Conservation (phyloP, 2,888 invertebrate genomes). For the Helobdella robusta region DNA sequence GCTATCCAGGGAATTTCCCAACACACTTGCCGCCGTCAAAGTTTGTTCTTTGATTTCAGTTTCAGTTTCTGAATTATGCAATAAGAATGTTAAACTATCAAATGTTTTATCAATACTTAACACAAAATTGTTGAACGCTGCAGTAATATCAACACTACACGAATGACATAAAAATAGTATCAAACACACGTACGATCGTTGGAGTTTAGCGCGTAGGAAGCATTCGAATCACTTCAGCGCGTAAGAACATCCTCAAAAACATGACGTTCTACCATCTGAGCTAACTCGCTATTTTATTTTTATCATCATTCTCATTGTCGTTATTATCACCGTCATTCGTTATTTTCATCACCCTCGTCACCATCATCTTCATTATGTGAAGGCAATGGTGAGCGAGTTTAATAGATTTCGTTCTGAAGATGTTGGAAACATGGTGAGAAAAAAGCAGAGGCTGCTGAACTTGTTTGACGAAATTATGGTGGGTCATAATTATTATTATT, state of each 20-base stretch:
- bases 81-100: background rate
- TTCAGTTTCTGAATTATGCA: too few relatives aligned
- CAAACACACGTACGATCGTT: too few relatives aligned
- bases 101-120: background rate
- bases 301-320: too few relatives aligned
- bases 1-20: conserved; percentile 81
- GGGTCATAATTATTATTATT: conserved; percentile 23
- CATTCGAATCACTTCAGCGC: too few relatives aligned
- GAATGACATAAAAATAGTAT: background rate
- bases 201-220: too few relatives aligned
- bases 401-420: conserved; percentile 87
- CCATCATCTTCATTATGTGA: too few relatives aligned
- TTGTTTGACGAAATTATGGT: conserved; percentile 59
- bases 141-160: background rate
- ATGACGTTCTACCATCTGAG: too few relatives aligned
- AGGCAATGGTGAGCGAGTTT: too few relatives aligned
- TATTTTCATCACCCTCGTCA: too few relatives aligned
- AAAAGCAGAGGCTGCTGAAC: conserved; percentile 76
- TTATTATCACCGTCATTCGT: too few relatives aligned
- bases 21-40: conserved; percentile 87
- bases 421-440: conserved; percentile 76
- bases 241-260: too few relatives aligned
- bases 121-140: background rate
- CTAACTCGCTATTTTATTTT: too few relatives aligned
- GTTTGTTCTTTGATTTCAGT: conserved; percentile 53